Evolutionary conservation across 2,797 vertebrate species (phyloP), one percentile per base, ranked within the genome.

Genomic region (Eremophila alpestris): DNA sequence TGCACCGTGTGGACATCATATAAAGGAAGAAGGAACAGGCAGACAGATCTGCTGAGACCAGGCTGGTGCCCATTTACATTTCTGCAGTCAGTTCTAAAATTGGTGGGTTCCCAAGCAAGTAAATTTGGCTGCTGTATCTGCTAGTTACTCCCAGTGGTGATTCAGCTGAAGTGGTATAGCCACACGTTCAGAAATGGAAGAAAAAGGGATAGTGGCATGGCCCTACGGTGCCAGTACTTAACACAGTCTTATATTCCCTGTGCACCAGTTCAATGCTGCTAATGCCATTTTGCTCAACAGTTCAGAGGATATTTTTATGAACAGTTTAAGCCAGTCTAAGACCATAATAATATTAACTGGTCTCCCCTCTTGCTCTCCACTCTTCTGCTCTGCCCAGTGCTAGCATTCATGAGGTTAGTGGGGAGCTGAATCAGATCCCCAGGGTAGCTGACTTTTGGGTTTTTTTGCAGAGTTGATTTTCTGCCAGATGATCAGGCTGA

Each of bases 321-420:
- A 52, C 20, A 71, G 27, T 17, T 74, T 55, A 74, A 90, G 27
- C 24, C 40, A 70, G 18, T 60, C 15, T 65, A 60, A 56, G 41
- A 41, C 27, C 21, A 15, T n/a, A 38, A 49, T 59, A 62, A 63
- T 27, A 41, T 30, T 60, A 45, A 6, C 59, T 88, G 38, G 6
- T 68, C 38, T 90, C 9, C 29, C 26, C 32, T 81, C 41, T 71
- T 64, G 34, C 38, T 68, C 63, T 32, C 20, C 63, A 10, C n/a
- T 29, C 27, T 64, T 86, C 48, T 74, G 48, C 40, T 49, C 49
- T 48, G 26, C 77, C 40, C 56, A 59, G 32, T 3, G 0, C 52
- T 80, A 26, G 48, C 20, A 15, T 45, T 49, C 38, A 30, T 0
- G 0, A 55, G 38, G 24, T 51, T 46, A 40, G 1, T 12, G 36